Percentiles rank a stretch among this genome's conserved stretches.
phyloP scores from a whole-genome alignment of 2,797 vertebrate genomes.

The Ficedula albicollis region DNA sequence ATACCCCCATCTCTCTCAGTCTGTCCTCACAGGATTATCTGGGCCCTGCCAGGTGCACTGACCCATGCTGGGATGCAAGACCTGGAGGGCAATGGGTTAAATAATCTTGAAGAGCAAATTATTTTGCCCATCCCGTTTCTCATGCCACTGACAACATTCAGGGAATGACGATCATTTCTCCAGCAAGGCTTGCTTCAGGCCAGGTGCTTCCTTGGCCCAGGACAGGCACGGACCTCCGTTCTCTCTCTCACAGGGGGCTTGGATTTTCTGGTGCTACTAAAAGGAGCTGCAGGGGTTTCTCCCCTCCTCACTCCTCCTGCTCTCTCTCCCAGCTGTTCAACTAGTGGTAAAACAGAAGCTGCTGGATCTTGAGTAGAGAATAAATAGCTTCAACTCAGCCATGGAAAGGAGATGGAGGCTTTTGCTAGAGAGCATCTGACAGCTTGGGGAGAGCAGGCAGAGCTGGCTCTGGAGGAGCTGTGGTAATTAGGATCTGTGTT shows the following conservation, averaged over 20 bases:
- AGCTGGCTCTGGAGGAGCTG: slow-evolving; percentile 50
- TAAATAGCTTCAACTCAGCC: slow-evolving; percentile 5
- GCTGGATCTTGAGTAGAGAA: background rate
- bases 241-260: rapidly evolving
- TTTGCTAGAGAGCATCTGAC: slow-evolving; percentile 56
- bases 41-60: background rate
- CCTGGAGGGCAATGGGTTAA: background rate
- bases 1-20: background rate
- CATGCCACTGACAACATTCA: no score
- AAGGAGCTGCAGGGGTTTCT: background rate
- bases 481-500: slow-evolving; percentile 60
- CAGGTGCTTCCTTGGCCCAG: background rate
- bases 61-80: background rate
- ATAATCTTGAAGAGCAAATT: background rate
- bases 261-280: background rate
- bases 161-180: background rate
- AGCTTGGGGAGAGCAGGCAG: slow-evolving; percentile 43
- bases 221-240: background rate
- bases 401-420: slow-evolving; percentile 43
- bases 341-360: background rate
- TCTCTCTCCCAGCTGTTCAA: background rate
- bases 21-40: no score
- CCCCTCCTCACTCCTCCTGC: background rate
- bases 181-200: background rate
- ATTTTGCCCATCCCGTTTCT: background rate